A percentile compares a stretch with the other conserved stretches of the same genome.
These are phyloP conservation scores for Melanostigma gelatinosum DNA, from an alignment of 2,113 vertebrate genomes.

Conservation along the genomic window DNA sequence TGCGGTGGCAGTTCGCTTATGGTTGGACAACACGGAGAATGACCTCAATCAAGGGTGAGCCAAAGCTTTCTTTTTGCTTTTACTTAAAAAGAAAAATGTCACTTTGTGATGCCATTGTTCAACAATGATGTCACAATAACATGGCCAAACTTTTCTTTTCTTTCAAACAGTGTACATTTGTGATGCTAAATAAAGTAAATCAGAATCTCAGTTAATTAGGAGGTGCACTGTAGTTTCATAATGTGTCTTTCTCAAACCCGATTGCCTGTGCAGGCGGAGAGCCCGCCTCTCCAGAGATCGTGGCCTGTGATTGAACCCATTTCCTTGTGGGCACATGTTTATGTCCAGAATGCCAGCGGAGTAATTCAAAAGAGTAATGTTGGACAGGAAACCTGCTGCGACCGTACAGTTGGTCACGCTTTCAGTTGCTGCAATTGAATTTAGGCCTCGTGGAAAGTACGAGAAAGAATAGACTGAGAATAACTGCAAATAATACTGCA, in stretches of 20 bases:
- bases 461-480: background rate
- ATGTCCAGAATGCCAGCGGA: slow-evolving; percentile 42
- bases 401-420: slow-evolving; percentile 22
- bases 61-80: background rate
- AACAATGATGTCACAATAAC: background rate
- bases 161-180: slow-evolving; percentile 22
- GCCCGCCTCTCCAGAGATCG: slow-evolving; percentile 37
- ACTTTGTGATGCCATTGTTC: background rate
- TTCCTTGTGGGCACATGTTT: slow-evolving; percentile 61
- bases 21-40: slow-evolving; percentile 98
- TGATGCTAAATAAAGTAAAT: background rate
- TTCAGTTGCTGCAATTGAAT: slow-evolving; percentile 15
- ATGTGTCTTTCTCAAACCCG: background rate
- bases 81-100: background rate
- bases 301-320: slow-evolving; percentile 68
- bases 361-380: slow-evolving; percentile 38
- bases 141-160: background rate
- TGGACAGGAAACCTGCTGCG: slow-evolving; percentile 52
- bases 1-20: slow-evolving; percentile 94
- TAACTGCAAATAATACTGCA: background rate
- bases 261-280: background rate
- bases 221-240: background rate
- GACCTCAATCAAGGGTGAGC: slow-evolving; percentile 98
- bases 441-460: background rate
- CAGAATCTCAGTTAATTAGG: slow-evolving; percentile 3